Conservation (phyloP, 2,113 vertebrate genomes). For the Pterocles burchelli region DNA sequence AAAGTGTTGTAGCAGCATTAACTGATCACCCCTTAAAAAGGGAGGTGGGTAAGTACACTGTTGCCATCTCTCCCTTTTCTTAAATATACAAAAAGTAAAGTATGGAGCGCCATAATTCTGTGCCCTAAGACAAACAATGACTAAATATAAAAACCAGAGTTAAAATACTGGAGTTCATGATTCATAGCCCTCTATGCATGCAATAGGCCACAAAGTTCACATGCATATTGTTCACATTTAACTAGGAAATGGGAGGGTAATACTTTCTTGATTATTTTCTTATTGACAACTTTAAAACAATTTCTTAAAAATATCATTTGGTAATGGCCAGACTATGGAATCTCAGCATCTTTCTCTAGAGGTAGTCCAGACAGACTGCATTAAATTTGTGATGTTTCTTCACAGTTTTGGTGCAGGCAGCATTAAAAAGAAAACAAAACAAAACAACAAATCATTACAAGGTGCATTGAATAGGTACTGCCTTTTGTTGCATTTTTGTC, state of each 20-base stretch:
- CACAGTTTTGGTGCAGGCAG: not conserved
- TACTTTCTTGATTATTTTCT: not conserved
- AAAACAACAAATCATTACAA: not conserved
- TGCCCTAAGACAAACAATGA: not conserved
- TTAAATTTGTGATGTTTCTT: not conserved
- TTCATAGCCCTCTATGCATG: not conserved
- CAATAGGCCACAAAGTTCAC: not conserved
- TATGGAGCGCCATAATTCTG: not conserved
- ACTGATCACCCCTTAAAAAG: conserved; percentile 25
- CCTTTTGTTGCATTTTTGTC: not conserved
- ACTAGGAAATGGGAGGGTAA: not conserved
- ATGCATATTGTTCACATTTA: not conserved
- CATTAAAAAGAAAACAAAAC: not conserved
- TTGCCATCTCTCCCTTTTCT: not conserved
- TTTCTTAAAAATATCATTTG: not conserved
- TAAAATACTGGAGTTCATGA: not conserved
- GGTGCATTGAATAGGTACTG: not conserved
- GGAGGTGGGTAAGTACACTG: not conserved
- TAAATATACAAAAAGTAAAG: conserved; percentile 17
- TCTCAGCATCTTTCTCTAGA: not conserved
- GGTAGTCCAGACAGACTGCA: not conserved
- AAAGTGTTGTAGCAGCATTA: not conserved
- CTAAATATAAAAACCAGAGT: not conserved
- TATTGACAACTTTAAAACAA: not conserved
- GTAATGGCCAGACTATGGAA: not conserved